Evolutionary conservation across 2,888 invertebrate species (phyloP), one percentile per base, ranked within the genome.

Genomic region (Drosophila multiciliata): DNA sequence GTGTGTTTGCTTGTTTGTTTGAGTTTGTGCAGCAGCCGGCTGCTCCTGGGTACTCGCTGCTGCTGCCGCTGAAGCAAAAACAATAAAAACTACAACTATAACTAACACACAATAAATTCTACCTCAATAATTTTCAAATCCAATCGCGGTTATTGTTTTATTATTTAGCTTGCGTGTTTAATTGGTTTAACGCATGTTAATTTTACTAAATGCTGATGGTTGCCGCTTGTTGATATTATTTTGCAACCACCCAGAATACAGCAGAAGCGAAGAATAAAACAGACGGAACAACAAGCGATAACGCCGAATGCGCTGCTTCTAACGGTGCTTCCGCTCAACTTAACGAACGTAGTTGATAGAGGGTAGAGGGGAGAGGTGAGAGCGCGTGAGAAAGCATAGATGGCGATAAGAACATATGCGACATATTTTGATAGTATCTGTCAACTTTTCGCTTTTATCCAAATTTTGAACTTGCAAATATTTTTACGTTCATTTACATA

Each of bases 131-230:
- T 45, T 52, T 57, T 70, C 6, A 26, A 26, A 65, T 35, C 26
- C 23, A 59, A 61, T n/a, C 23, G 9, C n/a, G 17, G 17, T 5
- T 53, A 23, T 32, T 23, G 2, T 40, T 66, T 29, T 42, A 50
- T 57, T 29, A 40, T 55, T 59, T 67, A 50, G 52, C 49, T 75
- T 73, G 82, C 84, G 78, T 89, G 83, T 74, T 87, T 87, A 87
- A 87, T 87, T 87, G 81, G 73, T 75, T 83, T 78, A 83, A 76
- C 67, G 57, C 71, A 59, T 61, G 75, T 69, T 78, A 78, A 78
- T 84, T 67, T 74, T 70, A 53, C 69, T 66, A 53, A 61, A 71
- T 58, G 57, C 52, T 38, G 29, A 38, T 17, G n/a, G 29, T 49
- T 17, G 23, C 4, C 35, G 57, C 45, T 55, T 58, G 38, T 53